Percentiles rank a stretch among this genome's conserved stretches.
phyloP scores from a whole-genome alignment of 2,797 vertebrate species.

The Sylvilagus floridanus region DNA sequence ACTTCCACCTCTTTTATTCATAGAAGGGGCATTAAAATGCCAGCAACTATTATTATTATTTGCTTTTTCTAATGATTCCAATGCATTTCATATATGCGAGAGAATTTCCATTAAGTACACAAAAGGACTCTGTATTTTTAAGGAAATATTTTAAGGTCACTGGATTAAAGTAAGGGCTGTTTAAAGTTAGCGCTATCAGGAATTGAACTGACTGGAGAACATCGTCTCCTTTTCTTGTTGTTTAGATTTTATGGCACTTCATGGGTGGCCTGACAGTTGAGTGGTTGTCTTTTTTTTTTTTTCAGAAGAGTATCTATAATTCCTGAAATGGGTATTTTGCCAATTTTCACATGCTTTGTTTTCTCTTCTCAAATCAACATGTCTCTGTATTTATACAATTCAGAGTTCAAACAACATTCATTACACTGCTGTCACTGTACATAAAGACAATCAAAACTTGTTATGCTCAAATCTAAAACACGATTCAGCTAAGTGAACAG shows the following conservation, averaged over 20 bases:
- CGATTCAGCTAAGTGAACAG: conserved; percentile 60
- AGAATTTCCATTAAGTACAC: neutral
- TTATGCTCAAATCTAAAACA: conserved; percentile 75
- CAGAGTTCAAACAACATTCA: conserved; percentile 76
- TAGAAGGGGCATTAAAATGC: neutral
- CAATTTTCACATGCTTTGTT: conserved; percentile 81
- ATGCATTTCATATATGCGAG: conserved; percentile 16
- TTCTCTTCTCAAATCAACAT: conserved; percentile 80
- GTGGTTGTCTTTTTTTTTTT: conserved; percentile 57
- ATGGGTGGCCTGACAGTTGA: conserved; percentile 72
- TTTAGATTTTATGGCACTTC: conserved; percentile 68
- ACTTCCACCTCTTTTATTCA: neutral
- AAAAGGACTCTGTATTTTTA: conserved; percentile 33
- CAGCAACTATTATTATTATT: neutral
- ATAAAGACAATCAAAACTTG: conserved; percentile 68
- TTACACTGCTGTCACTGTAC: conserved; percentile 61
- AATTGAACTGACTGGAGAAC: conserved; percentile 28
- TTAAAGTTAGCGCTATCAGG: conserved; percentile 64
- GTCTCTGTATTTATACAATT: conserved; percentile 75
- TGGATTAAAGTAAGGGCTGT: conserved; percentile 62
- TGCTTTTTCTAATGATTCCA: neutral
- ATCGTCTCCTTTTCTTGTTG: conserved; percentile 33
- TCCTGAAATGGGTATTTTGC: conserved; percentile 73
- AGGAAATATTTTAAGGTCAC: conserved; percentile 38
- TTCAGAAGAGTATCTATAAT: conserved; percentile 69